Evolutionary conservation across 2,113 vertebrate species (phyloP).

Genomic region (Corythornis cristatus): DNA sequence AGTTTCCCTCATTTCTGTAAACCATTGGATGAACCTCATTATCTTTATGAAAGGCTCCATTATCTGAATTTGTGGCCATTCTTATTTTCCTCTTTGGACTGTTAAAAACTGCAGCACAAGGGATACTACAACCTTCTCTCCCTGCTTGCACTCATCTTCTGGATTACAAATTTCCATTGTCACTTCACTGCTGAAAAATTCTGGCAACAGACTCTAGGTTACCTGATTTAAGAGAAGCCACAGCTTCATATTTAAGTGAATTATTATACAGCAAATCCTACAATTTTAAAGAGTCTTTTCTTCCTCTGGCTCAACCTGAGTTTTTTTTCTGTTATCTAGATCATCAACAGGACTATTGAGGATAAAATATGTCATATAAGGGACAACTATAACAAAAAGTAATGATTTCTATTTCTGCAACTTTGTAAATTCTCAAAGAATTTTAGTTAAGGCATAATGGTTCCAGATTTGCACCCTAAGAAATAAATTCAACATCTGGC

Average conservation of each 20-base stretch:
- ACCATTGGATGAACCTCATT: slow-evolving; percentile 27
- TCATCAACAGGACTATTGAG: not conserved
- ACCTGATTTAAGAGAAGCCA: slow-evolving; percentile 60
- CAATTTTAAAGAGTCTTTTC: not conserved
- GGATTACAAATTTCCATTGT: slow-evolving; percentile 76
- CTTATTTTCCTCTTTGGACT: not conserved
- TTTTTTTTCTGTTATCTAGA: not conserved
- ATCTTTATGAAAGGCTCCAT: not conserved
- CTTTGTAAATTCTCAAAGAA: not conserved
- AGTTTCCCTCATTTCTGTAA: slow-evolving; percentile 14
- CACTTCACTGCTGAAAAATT: slow-evolving; percentile 78
- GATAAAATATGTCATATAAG: not conserved
- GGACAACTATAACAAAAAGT: not conserved
- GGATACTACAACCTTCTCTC: slow-evolving; percentile 81
- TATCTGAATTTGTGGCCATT: not conserved
- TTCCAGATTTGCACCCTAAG: not conserved
- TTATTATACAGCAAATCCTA: not conserved
- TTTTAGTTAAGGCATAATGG: not conserved
- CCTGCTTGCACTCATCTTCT: slow-evolving; percentile 76
- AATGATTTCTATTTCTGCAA: not conserved
- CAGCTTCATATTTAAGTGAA: not conserved
- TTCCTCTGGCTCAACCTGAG: not conserved
- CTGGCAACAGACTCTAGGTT: slow-evolving; percentile 78
- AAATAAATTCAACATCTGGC: not conserved
- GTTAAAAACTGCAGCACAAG: slow-evolving; percentile 66